Base-by-base conservation (phyloP, 2,888 invertebrate genomes). In the Trichacis sp. region DNA sequence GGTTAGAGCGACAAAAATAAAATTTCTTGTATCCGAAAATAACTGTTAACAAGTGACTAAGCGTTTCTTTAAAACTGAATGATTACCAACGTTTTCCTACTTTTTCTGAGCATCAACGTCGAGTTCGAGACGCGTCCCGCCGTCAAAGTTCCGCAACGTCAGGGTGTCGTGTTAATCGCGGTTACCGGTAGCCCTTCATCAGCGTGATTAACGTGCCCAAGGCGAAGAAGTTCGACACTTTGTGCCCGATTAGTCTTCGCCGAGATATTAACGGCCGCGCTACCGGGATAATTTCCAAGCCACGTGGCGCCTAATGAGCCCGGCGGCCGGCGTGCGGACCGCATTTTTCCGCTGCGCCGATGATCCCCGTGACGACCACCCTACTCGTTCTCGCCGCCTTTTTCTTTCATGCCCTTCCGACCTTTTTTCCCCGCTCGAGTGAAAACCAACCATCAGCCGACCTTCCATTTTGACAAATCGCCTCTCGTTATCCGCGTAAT, bases 221-320 rank as follows among this genome's bases (percentile, higher is more conserved):
- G 58, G 61, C 56, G 50, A 62, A 54, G 43, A 66, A 74, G 73
- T 78, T 79, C 76, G 79, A 76, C 75, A 76, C 75, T 77, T 73
- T 68, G 73, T 72, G 75, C 76, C 74, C 77, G 78, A 79, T 79
- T 78, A 78, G 78, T 73, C 73, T 71, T 72, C 74, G 71, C 60
- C 57, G 60, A 59, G 71, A 61, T 65, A 65, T 65, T 60, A 61
- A 65, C 66, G 62, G 69, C 71, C 64, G 58, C 69, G 65, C 68
- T 58, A 70, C 72, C 72, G 71, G 74, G 76, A 78, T 77, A 78
- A 78, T 79, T 79, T 76, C 71, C 68, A 66, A 72, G 78, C 77
- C 78, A 77, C 77, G 78, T 77, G 79, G 76, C 77, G 75, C 73
- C 76, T 77, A 77, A 78, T 76, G 77, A 77, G 77, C 75, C 72